Evolutionary conservation across 2,888 invertebrate species (phyloP).

Genomic region (Ormyrus thymus): DNA sequence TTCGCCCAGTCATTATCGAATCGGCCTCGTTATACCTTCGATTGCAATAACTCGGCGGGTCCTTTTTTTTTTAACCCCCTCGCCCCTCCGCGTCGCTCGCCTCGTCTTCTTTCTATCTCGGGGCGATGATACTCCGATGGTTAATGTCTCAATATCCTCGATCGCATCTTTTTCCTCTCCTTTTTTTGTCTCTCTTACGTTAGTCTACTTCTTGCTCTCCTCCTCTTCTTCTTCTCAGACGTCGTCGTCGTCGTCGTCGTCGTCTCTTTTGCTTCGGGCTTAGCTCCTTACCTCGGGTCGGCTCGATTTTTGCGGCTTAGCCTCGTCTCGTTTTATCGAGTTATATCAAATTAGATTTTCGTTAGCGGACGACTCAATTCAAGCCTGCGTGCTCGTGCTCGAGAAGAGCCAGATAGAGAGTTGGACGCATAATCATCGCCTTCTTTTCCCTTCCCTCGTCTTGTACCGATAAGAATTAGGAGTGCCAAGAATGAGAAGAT

Average conservation of each 20-base stretch:
- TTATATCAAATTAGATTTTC: constrained; percentile 52
- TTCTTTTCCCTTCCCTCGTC: no score
- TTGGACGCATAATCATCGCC: constrained; percentile 1
- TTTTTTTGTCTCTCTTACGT: no score
- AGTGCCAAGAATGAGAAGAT: no score
- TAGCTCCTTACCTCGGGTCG: constrained; percentile 32
- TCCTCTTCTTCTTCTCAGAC: constrained; percentile 7
- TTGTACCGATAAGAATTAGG: no score
- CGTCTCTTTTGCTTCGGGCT: constrained; percentile 19
- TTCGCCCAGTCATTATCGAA: constrained; percentile 13
- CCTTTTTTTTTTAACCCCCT: neutral
- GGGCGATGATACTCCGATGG: constrained; percentile 16
- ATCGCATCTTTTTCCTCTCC: constrained; percentile 2
- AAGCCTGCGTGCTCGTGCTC: constrained; percentile 23
- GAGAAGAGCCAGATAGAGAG: neutral
- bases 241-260: constrained; percentile 10
- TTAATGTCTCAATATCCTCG: constrained; percentile 46
- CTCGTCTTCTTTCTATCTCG: neutral
- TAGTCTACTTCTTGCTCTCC: neutral
- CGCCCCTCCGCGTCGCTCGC: neutral
- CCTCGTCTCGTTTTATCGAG: constrained; percentile 53
- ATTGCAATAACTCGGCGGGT: constrained; percentile 25
- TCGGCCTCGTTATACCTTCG: constrained; percentile 42
- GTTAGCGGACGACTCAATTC: constrained; percentile 41
- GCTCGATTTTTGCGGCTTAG: constrained; percentile 50